A percentile compares a stretch with the other conserved stretches of the same genome.
phyloP scores from a whole-genome alignment of 2,113 vertebrate genomes.

The Nerophis ophidion region DNA sequence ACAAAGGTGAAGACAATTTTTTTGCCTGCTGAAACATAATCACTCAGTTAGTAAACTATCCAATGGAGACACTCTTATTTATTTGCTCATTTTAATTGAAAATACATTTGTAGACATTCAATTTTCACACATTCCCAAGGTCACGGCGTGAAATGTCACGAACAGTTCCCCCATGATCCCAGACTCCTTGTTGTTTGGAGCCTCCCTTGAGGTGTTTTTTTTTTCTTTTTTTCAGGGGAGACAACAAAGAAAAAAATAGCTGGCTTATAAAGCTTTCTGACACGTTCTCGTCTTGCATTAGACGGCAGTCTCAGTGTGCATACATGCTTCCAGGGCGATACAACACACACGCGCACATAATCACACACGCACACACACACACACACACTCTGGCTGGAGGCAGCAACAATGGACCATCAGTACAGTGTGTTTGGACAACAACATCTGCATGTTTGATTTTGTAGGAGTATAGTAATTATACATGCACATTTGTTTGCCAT shows the following conservation, averaged over 20 bases:
- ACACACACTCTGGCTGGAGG: constrained; percentile 11
- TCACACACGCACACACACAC: constrained; percentile 3
- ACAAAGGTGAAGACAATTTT: no score
- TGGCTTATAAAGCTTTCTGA: constrained; percentile 49
- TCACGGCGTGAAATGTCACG: constrained; percentile 28
- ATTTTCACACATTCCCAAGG: constrained; percentile 12
- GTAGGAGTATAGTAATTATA: no score
- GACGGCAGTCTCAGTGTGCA: constrained; percentile 50
- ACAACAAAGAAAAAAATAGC: constrained; percentile 44
- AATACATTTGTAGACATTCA: neutral
- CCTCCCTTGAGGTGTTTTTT: constrained; percentile 18
- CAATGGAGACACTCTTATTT: no score
- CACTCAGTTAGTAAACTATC: no score
- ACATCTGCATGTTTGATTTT: no score
- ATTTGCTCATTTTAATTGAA: no score
- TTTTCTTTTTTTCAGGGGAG: constrained; percentile 21
- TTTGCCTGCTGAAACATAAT: no score
- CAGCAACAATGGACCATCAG: constrained; percentile 5
- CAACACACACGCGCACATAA: constrained; percentile 19
- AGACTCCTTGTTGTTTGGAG: constrained; percentile 33
- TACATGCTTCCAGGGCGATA: constrained; percentile 36
- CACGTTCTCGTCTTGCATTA: constrained; percentile 60
- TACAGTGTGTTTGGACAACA: constrained; percentile 21
- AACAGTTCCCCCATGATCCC: constrained; percentile 21
- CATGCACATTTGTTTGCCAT: no score